Evolutionary conservation across 2,797 vertebrate genomes (phyloP).

Genomic region (Erethizon dorsatum): DNA sequence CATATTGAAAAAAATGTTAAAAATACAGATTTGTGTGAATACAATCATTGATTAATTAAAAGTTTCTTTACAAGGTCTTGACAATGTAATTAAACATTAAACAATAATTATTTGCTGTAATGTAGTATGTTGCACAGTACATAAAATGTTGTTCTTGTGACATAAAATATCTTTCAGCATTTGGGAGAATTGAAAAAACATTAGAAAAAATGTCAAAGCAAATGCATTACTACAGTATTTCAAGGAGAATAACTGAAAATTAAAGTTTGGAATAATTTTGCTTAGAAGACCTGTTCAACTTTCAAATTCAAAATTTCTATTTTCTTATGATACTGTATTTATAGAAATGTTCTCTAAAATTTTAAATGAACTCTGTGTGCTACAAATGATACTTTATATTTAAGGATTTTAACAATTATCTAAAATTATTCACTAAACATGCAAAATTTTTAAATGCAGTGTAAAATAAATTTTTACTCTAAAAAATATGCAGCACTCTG

Average conservation of each 20-base stretch:
- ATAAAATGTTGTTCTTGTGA: not conserved
- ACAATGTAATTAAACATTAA: conserved; percentile 39
- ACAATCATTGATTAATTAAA: not conserved
- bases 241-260: conserved; percentile 16
- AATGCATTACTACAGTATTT: not conserved
- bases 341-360: not conserved
- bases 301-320: conserved; percentile 62
- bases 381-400: conserved; percentile 56
- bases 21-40: conserved; percentile 1
- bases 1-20: conserved; percentile 41
- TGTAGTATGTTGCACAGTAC: not conserved
- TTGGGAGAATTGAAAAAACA: conserved; percentile 29
- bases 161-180: not conserved
- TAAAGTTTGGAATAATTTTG: conserved; percentile 55
- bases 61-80: conserved; percentile 39
- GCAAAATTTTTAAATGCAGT: conserved; percentile 38
- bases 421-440: conserved; percentile 54
- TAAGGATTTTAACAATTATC: conserved; percentile 28
- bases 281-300: conserved; percentile 10
- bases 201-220: conserved; percentile 32
- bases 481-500: conserved; percentile 30
- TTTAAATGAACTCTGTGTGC: not conserved
- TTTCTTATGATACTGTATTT: conserved; percentile 36
- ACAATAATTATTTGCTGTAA: not conserved
- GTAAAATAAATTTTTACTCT: conserved; percentile 37